These are phyloP conservation scores for Capricornis sumatraensis DNA, from an alignment of 2,113 vertebrate genomes.

Conservation along the genomic window DNA sequence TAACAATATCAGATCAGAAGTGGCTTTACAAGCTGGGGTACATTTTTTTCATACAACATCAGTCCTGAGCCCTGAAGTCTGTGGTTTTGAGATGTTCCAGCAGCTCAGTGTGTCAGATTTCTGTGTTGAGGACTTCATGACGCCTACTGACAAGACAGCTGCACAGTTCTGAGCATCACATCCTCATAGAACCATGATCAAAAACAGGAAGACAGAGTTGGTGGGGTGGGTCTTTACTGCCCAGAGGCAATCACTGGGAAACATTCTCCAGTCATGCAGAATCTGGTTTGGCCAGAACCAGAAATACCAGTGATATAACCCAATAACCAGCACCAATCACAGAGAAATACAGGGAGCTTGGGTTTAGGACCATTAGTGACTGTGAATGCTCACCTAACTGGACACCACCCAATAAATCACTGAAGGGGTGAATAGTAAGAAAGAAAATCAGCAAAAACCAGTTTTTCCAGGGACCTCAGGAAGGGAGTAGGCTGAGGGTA, in stretches of 20 bases:
- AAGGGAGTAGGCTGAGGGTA: background rate
- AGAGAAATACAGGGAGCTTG: background rate
- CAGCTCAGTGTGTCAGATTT: background rate
- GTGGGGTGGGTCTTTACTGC: background rate
- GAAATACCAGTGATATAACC: background rate
- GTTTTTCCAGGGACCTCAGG: background rate
- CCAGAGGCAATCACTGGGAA: background rate
- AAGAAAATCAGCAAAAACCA: background rate
- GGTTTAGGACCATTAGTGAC: background rate
- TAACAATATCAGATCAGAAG: background rate
- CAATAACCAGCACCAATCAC: too few relatives aligned
- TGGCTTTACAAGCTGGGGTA: background rate
- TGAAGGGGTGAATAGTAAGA: background rate
- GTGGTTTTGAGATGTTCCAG: background rate
- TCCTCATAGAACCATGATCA: background rate
- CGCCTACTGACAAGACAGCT: background rate
- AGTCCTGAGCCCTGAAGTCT: background rate
- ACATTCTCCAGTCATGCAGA: background rate
- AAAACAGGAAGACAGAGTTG: background rate
- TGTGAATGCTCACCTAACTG: rapidly evolving
- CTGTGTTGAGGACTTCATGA: rapidly evolving
- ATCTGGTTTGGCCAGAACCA: background rate
- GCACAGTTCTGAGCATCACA: background rate
- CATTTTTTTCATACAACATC: background rate
- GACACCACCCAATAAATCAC: background rate